Percentiles rank a stretch among this genome's conserved stretches.
Conservation (phyloP, 2,888 invertebrate species). For the Tiphia femorata region DNA sequence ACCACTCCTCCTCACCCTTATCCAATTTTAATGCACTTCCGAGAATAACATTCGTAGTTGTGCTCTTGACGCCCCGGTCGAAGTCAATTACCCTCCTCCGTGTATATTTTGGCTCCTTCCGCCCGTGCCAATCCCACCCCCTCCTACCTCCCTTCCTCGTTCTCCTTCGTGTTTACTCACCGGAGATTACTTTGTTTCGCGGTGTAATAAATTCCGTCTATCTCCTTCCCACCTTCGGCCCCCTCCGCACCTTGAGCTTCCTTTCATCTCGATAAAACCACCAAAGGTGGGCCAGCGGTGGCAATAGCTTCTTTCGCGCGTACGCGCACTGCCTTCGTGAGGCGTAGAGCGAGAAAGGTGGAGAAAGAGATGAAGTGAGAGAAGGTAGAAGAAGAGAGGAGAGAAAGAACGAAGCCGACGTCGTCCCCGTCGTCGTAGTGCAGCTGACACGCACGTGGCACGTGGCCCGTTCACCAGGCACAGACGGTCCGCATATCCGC, state of each 20-base stretch:
- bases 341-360: neutral
- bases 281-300: constrained; percentile 29
- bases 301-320: constrained; percentile 36
- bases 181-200: neutral
- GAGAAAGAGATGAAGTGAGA: neutral
- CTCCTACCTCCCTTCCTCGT: constrained; percentile 12
- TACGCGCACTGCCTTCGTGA: constrained; percentile 28
- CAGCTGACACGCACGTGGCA: constrained; percentile 51
- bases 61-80: neutral
- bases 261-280: constrained; percentile 36
- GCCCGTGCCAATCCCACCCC: neutral
- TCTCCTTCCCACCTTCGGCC: constrained; percentile 8
- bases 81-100: neutral
- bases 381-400: constrained; percentile 18
- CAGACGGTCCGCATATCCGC: constrained; percentile 21
- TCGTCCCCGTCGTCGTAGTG: constrained; percentile 42
- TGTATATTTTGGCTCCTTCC: neutral
- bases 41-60: too few relatives aligned
- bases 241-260: constrained; percentile 18
- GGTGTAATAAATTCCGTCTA: too few relatives aligned
- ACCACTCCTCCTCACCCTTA: too few relatives aligned
- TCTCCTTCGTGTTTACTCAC: neutral
- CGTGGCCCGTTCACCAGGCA: constrained; percentile 46
- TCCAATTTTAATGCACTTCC: too few relatives aligned
- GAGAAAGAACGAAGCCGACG: too few relatives aligned